These are phyloP conservation scores for Tetrapedia diversipes DNA, from an alignment of 2,888 invertebrate genomes.

Conservation along the genomic window DNA sequence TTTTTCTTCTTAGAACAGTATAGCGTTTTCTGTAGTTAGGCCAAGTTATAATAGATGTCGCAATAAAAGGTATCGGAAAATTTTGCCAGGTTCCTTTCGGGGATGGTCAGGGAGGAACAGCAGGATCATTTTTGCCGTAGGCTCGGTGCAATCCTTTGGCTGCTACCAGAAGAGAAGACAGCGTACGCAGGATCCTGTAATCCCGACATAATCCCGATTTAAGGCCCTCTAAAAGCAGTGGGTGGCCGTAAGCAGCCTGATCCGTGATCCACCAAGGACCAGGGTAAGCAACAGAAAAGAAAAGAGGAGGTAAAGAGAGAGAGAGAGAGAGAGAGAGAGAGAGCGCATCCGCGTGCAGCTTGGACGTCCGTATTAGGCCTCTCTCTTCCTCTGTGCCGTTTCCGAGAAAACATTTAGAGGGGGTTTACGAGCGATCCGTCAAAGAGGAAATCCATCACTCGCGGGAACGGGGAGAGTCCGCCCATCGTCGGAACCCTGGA, in stretches of 20 bases:
- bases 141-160: conserved; percentile 11
- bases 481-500: conserved; percentile 64
- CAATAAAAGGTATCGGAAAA: not conserved
- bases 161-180: conserved; percentile 42
- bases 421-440: conserved; percentile 81
- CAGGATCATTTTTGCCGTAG: conserved; percentile 7
- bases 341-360: conserved; percentile 19
- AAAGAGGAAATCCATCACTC: conserved; percentile 79
- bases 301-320: not conserved
- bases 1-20: too few relatives aligned
- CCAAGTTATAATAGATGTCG: not conserved
- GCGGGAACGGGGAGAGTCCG: conserved; percentile 75
- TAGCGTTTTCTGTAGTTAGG: not conserved
- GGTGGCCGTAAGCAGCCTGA: conserved; percentile 67
- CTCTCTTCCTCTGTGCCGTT: conserved; percentile 54
- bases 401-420: conserved; percentile 72
- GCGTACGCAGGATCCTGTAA: conserved; percentile 64
- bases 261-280: conserved; percentile 42
- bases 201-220: conserved; percentile 77
- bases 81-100: not conserved
- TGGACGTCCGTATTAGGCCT: conserved; percentile 64
- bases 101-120: not conserved
- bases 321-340: not conserved
- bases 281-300: not conserved
- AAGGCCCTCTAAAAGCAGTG: conserved; percentile 75